Base-by-base conservation (phyloP, 2,797 vertebrate species). In the Stomatorhinus walkeri region DNA sequence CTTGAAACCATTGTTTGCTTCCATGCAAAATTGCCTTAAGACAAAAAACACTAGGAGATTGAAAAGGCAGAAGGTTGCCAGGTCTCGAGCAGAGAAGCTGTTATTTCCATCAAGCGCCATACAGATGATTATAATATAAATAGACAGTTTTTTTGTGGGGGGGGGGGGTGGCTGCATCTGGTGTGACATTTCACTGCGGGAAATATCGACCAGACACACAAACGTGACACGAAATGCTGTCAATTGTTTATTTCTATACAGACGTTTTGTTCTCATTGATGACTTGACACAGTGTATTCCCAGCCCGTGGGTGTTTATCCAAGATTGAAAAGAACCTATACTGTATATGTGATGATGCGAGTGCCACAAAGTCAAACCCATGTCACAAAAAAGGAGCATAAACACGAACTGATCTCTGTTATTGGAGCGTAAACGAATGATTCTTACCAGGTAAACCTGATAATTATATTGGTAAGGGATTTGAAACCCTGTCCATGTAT, bases 91-190 rank as follows among this genome's bases (percentile, higher is more conserved):
- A 81, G 56, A 87, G 90, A 92, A 91, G 93, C 93, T 92, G 90
- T 93, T 92, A 92, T 90, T 92, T 86, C 54, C 91, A 94, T 93
- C 92, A 93, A 90, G 93, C 92, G 91, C 92, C 91, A 91, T 90
- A 92, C 93, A 94, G 92, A 95, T 94, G 93, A 94, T 93, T 93
- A 93, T 90, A 85, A 93, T 94, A 94, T 94, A 94, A 94, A 95
- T 94, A 94, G 94, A 91, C 89, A 87, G 85, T 85, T 91, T 56
- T n/a, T 54, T 54, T 54, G 32, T 28, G 0, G 89, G 88, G 91
- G 88, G 92, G 91, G 93, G 91, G 92, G 91, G 91, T 90, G 88
- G 91, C 92, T 92, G 93, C 88, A 92, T 92, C 92, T 88, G 90
- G 91, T 90, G 90, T 89, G 87, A 89, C 81, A 87, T 84, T 88